phyloP scores from a whole-genome alignment of 2,888 invertebrate genomes.

The Ectemnius cavifrons region DNA sequence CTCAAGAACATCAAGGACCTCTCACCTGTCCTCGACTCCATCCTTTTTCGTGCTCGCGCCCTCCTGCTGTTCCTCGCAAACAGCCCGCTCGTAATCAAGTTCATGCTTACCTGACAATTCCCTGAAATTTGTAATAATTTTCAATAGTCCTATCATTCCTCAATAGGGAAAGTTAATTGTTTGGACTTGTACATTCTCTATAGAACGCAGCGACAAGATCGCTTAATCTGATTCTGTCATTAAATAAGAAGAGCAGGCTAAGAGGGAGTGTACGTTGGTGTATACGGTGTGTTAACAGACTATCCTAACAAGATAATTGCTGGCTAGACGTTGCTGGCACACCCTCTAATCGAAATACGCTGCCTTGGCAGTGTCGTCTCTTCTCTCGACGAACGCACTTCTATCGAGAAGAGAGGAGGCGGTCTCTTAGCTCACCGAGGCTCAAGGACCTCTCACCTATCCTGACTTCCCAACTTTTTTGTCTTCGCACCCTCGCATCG shows the following conservation, averaged over 20 bases:
- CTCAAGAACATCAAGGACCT: constrained; percentile 35
- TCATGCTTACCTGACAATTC: no score
- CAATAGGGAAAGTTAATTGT: no score
- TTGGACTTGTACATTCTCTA: no score
- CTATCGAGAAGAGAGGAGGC: constrained; percentile 24
- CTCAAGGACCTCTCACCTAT: constrained; percentile 20
- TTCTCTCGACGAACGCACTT: constrained; percentile 14
- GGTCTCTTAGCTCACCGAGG: constrained; percentile 27
- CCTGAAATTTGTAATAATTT: no score
- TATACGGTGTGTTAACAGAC: not conserved
- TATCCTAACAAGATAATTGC: constrained; percentile 7
- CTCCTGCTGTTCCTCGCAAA: not conserved
- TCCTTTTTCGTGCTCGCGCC: constrained; percentile 17
- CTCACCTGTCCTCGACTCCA: constrained; percentile 33
- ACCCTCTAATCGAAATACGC: constrained; percentile 4
- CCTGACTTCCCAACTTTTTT: constrained; percentile 5
- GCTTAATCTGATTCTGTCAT: no score
- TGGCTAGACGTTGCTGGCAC: not conserved
- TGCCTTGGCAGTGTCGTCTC: constrained; percentile 7
- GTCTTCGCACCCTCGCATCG: constrained; percentile 17
- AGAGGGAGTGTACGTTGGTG: no score
- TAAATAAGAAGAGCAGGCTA: no score
- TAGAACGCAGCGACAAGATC: no score
- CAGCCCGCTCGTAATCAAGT: no score
- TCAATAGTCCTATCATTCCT: no score